Conservation (phyloP, 2,888 invertebrate species). For the Isoperla grammatica region DNA sequence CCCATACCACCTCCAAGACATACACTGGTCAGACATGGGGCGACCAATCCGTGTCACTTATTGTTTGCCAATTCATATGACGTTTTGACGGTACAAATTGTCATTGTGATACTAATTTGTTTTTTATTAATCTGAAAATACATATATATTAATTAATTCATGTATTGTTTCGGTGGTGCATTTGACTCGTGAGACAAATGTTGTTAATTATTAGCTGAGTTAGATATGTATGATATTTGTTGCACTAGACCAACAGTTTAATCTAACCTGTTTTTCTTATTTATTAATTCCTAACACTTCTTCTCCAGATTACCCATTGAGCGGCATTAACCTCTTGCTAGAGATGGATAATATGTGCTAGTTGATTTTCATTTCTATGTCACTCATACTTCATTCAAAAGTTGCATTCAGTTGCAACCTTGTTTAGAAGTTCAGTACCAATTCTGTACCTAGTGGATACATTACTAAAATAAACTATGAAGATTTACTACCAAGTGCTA, state of each 20-base stretch:
- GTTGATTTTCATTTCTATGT: no score
- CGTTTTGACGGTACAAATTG: slow-evolving; percentile 32
- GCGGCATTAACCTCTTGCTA: no score
- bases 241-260: slow-evolving; percentile 26
- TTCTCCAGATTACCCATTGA: no score
- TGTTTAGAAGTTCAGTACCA: no score
- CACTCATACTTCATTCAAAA: no score
- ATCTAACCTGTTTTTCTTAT: slow-evolving; percentile 20
- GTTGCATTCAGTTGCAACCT: no score
- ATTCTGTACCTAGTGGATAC: no score
- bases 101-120: slow-evolving; percentile 33
- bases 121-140: slow-evolving; percentile 29
- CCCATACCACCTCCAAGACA: no score
- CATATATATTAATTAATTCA: slow-evolving; percentile 16
- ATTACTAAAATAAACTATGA: no score
- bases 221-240: slow-evolving; percentile 26
- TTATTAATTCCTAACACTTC: slow-evolving; percentile 19
- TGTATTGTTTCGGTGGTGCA: slow-evolving; percentile 30
- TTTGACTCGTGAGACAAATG: slow-evolving; percentile 25
- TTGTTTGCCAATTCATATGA: slow-evolving; percentile 31
- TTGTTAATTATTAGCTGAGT: slow-evolving; percentile 24
- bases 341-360: no score
- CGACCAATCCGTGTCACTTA: background rate
- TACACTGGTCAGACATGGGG: background rate
- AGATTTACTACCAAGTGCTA: no score